Evolutionary conservation across 2,888 invertebrate genomes (phyloP).

Genomic region (Rhogogaster chlorosoma): DNA sequence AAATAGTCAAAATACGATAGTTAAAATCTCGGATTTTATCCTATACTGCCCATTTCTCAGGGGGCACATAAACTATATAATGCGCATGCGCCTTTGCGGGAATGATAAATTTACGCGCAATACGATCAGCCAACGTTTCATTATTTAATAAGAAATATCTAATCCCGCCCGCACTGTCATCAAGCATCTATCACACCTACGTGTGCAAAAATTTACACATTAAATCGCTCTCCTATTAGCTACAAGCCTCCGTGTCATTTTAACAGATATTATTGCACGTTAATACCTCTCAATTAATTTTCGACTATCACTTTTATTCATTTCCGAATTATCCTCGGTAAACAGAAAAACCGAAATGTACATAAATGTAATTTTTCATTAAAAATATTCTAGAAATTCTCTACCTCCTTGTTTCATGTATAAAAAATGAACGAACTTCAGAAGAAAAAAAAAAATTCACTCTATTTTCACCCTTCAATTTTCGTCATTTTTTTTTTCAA

Average conservation of each 20-base stretch:
- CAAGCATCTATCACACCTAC: not conserved
- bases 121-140: conserved; percentile 46
- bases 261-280: not conserved
- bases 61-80: conserved; percentile 66
- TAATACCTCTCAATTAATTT: not conserved
- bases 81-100: conserved; percentile 71
- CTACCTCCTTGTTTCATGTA: not conserved
- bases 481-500: not conserved
- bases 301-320: not conserved
- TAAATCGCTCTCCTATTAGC: not conserved
- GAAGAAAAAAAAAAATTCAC: not conserved
- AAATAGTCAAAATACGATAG: conserved; percentile 58
- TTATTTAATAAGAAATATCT: conserved; percentile 39
- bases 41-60: conserved; percentile 66
- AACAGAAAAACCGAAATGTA: not conserved
- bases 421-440: not conserved
- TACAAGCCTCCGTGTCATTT: conserved; percentile 3
- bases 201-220: not conserved
- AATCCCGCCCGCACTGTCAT: conserved; percentile 12
- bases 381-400: not conserved
- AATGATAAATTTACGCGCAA: conserved; percentile 68
- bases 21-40: conserved; percentile 60
- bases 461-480: not conserved
- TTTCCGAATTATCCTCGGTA: not conserved
- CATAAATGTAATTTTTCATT: not conserved